phyloP scores from a whole-genome alignment of 2,797 vertebrate species.

The Hypotaenidia philippensis region DNA sequence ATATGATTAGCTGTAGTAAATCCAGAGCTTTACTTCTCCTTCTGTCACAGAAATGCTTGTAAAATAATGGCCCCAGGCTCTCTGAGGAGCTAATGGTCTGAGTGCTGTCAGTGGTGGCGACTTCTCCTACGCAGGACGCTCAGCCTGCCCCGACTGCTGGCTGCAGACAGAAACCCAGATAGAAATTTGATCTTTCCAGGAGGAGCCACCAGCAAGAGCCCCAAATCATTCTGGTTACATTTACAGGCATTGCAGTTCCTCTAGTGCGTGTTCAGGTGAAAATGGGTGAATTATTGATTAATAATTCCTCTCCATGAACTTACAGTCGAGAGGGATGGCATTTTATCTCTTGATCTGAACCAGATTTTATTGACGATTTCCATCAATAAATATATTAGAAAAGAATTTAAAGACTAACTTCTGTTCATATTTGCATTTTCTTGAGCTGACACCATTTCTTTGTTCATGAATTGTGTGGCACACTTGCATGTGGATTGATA shows the following conservation, averaged over 20 bases:
- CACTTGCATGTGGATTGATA: neutral
- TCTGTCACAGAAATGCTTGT: neutral
- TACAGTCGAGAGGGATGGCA: neutral
- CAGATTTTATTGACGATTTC: neutral
- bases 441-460: neutral
- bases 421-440: neutral
- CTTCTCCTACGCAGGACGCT: neutral
- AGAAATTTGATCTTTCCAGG: neutral
- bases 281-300: neutral
- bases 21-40: neutral
- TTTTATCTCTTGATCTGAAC: neutral
- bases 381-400: neutral
- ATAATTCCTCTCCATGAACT: neutral
- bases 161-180: neutral
- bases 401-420: neutral
- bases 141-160: neutral
- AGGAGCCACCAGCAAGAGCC: neutral
- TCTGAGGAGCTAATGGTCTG: neutral
- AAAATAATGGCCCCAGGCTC: neutral
- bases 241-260: neutral
- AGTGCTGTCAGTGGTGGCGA: accelerated
- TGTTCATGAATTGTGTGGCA: neutral
- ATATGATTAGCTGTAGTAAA: neutral
- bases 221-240: neutral
- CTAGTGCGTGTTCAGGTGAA: neutral